These are phyloP conservation scores for Emydocephalus ijimae DNA, from an alignment of 2,113 vertebrate species.

Conservation along the genomic window DNA sequence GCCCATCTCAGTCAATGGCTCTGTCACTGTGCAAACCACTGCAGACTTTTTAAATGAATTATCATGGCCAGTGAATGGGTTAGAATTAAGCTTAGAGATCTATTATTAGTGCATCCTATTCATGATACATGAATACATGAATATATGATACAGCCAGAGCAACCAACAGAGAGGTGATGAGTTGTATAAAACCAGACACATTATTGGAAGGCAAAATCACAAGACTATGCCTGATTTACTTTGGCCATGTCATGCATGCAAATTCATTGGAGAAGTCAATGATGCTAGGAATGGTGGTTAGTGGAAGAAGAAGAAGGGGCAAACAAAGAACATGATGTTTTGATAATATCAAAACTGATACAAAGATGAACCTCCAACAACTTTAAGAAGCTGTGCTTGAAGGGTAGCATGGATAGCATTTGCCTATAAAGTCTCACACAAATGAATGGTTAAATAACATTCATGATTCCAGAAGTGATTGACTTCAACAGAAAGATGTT, in stretches of 20 bases:
- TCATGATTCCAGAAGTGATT: neutral
- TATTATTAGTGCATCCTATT: neutral
- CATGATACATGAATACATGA: neutral
- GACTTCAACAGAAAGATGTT: neutral
- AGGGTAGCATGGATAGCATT: neutral
- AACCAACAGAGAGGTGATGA: neutral
- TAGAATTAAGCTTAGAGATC: neutral
- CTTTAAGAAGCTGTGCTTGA: neutral
- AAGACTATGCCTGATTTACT: neutral
- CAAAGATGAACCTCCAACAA: neutral
- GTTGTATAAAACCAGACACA: neutral
- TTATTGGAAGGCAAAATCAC: neutral
- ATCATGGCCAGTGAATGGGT: too few relatives aligned
- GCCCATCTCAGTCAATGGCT: neutral
- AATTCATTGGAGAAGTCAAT: neutral
- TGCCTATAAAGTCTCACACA: neutral
- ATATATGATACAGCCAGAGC: neutral
- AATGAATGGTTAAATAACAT: neutral
- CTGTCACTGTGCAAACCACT: neutral
- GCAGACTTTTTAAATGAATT: neutral
- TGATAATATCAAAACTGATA: neutral
- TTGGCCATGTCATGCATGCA: neutral
- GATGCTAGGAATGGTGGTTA: neutral
- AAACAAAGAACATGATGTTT: neutral
- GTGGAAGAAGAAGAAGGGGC: neutral